Evolutionary conservation across 1,140 invertebrate genomes (phyloP).

Genomic region (Trichonephila clavipes): DNA sequence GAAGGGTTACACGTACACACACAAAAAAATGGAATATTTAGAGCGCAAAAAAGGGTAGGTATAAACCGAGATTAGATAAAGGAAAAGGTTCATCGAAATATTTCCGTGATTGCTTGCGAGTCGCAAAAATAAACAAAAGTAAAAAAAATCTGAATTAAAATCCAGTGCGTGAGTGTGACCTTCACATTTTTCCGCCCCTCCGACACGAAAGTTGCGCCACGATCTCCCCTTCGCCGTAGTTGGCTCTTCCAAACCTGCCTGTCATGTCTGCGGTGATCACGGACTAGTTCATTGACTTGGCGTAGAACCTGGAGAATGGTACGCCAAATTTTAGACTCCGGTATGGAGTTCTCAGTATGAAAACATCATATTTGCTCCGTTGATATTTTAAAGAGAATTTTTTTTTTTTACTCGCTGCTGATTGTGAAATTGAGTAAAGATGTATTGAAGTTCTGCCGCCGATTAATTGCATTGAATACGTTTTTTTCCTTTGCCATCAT

Average conservation of each 20-base stretch:
- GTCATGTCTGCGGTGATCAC: slow-evolving; percentile 74
- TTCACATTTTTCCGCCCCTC: slow-evolving; percentile 64
- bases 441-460: not conserved
- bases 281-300: slow-evolving; percentile 76
- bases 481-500: not conserved
- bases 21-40: not conserved
- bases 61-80: slow-evolving; percentile 9
- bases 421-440: not conserved
- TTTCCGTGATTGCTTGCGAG: slow-evolving; percentile 30
- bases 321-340: slow-evolving; percentile 69
- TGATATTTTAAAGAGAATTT: not conserved
- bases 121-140: slow-evolving; percentile 10
- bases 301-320: slow-evolving; percentile 69
- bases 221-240: slow-evolving; percentile 4
- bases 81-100: not conserved
- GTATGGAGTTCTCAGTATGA: not conserved
- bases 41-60: slow-evolving; percentile 8
- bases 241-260: slow-evolving; percentile 72
- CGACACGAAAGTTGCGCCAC: not conserved
- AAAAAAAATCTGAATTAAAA: slow-evolving; percentile 54
- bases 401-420: not conserved
- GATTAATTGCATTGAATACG: no score
- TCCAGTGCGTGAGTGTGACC: slow-evolving; percentile 56
- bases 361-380: not conserved
- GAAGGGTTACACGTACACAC: not conserved